Evolutionary conservation across 2,888 invertebrate species (phyloP).

Genomic region (Rotaria magnacalcarata): DNA sequence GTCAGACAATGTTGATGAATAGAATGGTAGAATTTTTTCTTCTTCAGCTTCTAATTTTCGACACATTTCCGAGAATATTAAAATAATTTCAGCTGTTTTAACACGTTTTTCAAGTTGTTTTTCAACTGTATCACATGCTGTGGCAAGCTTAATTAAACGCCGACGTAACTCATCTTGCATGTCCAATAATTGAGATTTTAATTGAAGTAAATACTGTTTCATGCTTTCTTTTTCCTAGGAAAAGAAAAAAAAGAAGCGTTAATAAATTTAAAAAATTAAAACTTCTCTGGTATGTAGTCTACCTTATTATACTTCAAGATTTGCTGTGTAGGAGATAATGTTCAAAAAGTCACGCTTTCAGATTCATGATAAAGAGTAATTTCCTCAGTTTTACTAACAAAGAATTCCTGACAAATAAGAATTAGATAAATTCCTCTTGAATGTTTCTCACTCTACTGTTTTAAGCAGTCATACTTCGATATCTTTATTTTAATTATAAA

Average conservation of each 20-base stretch:
- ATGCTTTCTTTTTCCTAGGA: conserved; percentile 42
- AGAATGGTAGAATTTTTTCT: conserved; percentile 60
- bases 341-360: no score
- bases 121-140: conserved; percentile 56
- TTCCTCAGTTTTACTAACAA: neutral
- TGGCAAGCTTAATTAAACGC: conserved; percentile 56
- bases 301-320: no score
- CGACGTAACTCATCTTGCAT: conserved; percentile 55
- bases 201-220: conserved; percentile 53
- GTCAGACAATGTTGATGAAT: conserved; percentile 56
- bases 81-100: conserved; percentile 48
- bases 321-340: no score
- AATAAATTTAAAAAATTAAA: no score
- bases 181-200: conserved; percentile 59
- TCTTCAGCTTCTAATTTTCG: conserved; percentile 59
- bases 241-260: neutral
- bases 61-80: conserved; percentile 58
- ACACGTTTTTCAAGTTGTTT: conserved; percentile 54
- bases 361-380: no score
- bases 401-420: no score
- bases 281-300: no score
- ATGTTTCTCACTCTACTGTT: no score
- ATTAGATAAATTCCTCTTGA: no score
- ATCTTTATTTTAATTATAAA: no score
- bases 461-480: no score